Base-by-base conservation (phyloP, 2,113 vertebrate species). In the Sprattus sprattus region DNA sequence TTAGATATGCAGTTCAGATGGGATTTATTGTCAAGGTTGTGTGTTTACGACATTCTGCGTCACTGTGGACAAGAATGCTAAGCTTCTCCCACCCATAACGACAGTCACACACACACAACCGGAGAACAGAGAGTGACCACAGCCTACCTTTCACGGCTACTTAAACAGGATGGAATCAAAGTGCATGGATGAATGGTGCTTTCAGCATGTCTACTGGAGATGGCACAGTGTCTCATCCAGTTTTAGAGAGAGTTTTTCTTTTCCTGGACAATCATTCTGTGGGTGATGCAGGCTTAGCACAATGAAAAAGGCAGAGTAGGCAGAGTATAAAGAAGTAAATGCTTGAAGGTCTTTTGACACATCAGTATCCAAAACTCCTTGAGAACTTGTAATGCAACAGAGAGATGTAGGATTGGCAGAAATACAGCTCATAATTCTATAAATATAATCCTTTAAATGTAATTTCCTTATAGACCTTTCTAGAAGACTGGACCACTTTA, bases 31-130 rank as follows among this genome's bases (percentile, higher is more conserved):
- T 71, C 64, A 71, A 71, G 9, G 1, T 25, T 71, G 64, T 67
- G 60, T 71, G 64, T 71, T 71, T 71, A 71, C 25, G 64, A 71
- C 25, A 71, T 71, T 32, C 25, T 32, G 10, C 64, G 64, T 71
- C 64, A 71, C 64, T 71, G 25, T 32, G 64, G 64, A 71, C 64
- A 71, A 71, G 64, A 71, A 71, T 71, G n/a, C 25, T 28, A 71
- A 8, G 25, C 25, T 25, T 25, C 10, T 71, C 64, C 64, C 64
- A 71, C 64, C 64, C 64, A 71, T 71, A 8, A 39, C 10, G 7
- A 32, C 8, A 71, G 25, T n/a, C 60, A 67, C 60, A 67, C 60
- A 67, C 60, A 25, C 60, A 9, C 60, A 67, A n/a, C 25, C 60
- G 25, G 11, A 71, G 7, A 28, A 28, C 25, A 32, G 25, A 10